A percentile compares a stretch with the other conserved stretches of the same genome.
Conservation (phyloP, 2,797 vertebrate species). For the Discoglossus pictus region DNA sequence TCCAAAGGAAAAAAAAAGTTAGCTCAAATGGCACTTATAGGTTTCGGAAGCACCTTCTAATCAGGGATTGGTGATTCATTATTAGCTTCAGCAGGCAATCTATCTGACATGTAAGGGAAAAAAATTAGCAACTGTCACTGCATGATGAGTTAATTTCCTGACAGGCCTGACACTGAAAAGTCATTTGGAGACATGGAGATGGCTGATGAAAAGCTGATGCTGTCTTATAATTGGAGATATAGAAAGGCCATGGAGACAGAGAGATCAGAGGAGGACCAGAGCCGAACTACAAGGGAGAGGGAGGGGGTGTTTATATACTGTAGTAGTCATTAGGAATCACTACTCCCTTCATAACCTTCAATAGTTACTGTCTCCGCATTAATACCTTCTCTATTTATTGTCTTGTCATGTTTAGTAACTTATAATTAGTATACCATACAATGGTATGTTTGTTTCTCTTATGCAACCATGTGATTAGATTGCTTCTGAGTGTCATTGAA, state of each 20-base stretch:
- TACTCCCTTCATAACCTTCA: constrained; percentile 28
- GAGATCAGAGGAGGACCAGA: constrained; percentile 52
- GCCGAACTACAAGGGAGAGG: constrained; percentile 54
- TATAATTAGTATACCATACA: constrained; percentile 60
- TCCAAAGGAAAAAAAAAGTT: constrained; percentile 72
- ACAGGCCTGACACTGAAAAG: constrained; percentile 89
- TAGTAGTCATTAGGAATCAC: constrained; percentile 28
- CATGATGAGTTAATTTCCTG: constrained; percentile 98
- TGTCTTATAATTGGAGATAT: constrained; percentile 85
- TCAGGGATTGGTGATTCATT: constrained; percentile 91
- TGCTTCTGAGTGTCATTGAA: constrained; percentile 57
- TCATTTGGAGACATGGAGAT: constrained; percentile 83
- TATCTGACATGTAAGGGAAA: constrained; percentile 89
- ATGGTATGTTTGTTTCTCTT: constrained; percentile 46
- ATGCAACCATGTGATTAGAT: constrained; percentile 55
- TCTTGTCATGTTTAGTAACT: constrained; percentile 54
- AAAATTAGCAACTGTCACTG: constrained; percentile 97
- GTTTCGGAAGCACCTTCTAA: constrained; percentile 86
- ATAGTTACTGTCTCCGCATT: constrained; percentile 21
- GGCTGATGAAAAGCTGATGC: constrained; percentile 89
- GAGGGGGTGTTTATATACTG: constrained; percentile 55
- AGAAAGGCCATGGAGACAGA: constrained; percentile 72
- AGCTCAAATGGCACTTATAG: constrained; percentile 73
- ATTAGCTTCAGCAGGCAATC: constrained; percentile 90
- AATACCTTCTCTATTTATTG: constrained; percentile 53